Base-by-base conservation (phyloP, 2,888 invertebrate species). In the Brenthis ino region DNA sequence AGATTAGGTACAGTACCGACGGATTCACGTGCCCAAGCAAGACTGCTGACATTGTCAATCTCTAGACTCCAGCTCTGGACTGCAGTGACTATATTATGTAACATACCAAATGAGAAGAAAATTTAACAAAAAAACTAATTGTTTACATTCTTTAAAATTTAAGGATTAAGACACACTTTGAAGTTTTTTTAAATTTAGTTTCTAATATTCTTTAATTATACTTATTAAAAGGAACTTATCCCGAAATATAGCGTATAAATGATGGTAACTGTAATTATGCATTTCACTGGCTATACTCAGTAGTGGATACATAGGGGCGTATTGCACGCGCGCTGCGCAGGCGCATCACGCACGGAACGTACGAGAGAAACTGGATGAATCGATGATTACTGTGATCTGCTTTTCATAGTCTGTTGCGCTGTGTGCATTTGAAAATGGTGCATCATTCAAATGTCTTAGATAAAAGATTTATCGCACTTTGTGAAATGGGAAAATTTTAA, bases 341-440 rank as follows among this genome's bases (percentile, higher is more conserved):
- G 60, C 60, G 60, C 60, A 60, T 60, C 60, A 60, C 60, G 60
- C 60, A 60, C 28, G 14, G 50, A n/a, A 28, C 60, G 50, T 6
- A 50, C 33, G 28, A n/a, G 48, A 50, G 60, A 60, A 60, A 60
- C 50, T 60, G 60, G 50, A 60, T 50, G 60, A 14, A 50, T 60
- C 13, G 48, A n/a, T 60, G 60, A 50, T 60, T 60, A 48, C 50
- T 50, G 60, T 50, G 28, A 60, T 60, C 48, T 50, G 50, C 48
- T 60, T 60, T 60, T 60, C 50, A 50, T 50, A 60, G n/a, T 60
- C 60, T 50, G 60, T n/a, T 60, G 50, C 28, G n/a, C 28, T n/a
- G 24, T 28, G 16, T 47, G 24, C 50, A 28, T 28, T 5, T 28
- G 12, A 60, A 28, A 50, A 28, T 28, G 5, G 48, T 48, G 28